Conservation (phyloP, 1,140 invertebrate genomes). For the Drosophila quadrilineata region DNA sequence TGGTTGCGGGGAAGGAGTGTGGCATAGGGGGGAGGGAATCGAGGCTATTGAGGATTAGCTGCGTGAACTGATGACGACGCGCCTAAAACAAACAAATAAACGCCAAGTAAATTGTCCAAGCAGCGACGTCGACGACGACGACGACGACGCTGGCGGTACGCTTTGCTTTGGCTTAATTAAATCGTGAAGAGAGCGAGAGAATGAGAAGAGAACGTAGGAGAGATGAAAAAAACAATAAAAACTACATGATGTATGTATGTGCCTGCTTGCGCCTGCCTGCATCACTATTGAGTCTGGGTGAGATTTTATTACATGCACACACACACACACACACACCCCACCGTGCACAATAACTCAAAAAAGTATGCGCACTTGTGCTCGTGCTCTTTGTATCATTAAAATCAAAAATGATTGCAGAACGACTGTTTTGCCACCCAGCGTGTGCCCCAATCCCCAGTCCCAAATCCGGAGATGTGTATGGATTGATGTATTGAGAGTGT, state of each 20-base stretch:
- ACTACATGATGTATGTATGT: slow-evolving; percentile 31
- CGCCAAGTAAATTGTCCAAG: slow-evolving; percentile 65
- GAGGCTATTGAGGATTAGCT: no score
- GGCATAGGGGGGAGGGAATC: not conserved
- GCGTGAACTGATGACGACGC: slow-evolving; percentile 64
- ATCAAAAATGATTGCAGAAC: slow-evolving; percentile 51
- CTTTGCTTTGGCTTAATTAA: slow-evolving; percentile 69
- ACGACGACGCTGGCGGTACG: slow-evolving; percentile 68
- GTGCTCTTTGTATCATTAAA: slow-evolving; percentile 78
- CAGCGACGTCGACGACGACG: slow-evolving; percentile 61
- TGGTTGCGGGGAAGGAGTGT: not conserved
- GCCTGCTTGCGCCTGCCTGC: not conserved
- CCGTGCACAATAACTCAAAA: slow-evolving; percentile 70
- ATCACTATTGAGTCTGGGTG: slow-evolving; percentile 16
- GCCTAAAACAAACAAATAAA: slow-evolving; percentile 78
- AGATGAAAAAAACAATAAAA: slow-evolving; percentile 53
- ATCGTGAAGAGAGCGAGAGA: no score
- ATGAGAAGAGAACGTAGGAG: no score
- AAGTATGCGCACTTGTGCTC: slow-evolving; percentile 73
- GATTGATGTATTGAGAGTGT: no score
- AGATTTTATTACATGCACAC: slow-evolving; percentile 74
- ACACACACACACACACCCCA: slow-evolving; percentile 43
- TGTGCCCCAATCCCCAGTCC: no score
- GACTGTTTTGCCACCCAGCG: slow-evolving; percentile 52
- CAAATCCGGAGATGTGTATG: no score